Evolutionary conservation across 2,113 vertebrate genomes (phyloP).

Genomic region (Nematolebias whitei): DNA sequence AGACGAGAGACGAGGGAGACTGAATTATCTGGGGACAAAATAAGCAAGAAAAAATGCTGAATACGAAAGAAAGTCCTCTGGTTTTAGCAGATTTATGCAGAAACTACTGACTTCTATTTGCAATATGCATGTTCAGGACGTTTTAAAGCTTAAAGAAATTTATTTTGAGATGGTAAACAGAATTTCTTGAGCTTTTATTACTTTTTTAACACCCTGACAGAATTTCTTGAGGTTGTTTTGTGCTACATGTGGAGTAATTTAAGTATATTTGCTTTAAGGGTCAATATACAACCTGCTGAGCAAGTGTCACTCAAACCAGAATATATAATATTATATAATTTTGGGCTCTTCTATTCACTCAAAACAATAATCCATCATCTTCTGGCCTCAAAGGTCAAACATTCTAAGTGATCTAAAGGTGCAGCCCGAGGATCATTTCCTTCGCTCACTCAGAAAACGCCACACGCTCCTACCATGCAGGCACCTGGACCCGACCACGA

Average conservation of each 20-base stretch:
- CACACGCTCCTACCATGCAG: slow-evolving; percentile 79
- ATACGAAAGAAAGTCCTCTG: not conserved
- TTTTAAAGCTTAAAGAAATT: not conserved
- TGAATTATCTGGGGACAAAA: slow-evolving; percentile 2
- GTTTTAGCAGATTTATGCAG: not conserved
- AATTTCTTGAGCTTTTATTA: not conserved
- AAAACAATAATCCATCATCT: not conserved
- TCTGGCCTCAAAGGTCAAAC: slow-evolving; percentile 6
- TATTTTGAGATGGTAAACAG: not conserved
- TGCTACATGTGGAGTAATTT: slow-evolving; percentile 6
- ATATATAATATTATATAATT: slow-evolving; percentile 1
- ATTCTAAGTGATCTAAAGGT: slow-evolving; percentile 12
- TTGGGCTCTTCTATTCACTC: not conserved
- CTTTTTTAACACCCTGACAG: no score
- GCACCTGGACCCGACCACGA: slow-evolving; percentile 75
- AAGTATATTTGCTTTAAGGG: slow-evolving; percentile 1
- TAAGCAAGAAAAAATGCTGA: not conserved
- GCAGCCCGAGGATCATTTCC: not conserved
- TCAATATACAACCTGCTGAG: slow-evolving; percentile 2
- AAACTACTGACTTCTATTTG: not conserved
- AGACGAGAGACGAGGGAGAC: not conserved
- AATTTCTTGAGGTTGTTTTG: no score
- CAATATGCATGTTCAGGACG: not conserved
- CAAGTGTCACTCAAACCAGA: not conserved
- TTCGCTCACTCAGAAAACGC: not conserved